phyloP scores from a whole-genome alignment of 2,113 vertebrate genomes.

The Aptenodytes forsteri region DNA sequence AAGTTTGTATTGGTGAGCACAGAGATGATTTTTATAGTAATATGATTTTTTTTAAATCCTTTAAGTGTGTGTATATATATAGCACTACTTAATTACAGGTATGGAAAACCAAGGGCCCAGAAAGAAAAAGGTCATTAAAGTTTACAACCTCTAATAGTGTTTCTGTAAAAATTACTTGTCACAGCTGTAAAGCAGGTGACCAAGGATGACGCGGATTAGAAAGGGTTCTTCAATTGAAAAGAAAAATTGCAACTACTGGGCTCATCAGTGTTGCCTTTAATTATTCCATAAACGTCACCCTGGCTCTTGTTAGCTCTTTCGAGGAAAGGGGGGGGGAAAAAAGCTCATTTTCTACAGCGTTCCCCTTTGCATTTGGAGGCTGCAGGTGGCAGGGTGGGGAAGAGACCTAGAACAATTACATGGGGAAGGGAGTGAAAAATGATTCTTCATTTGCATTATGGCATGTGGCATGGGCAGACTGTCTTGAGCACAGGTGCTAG shows the following conservation, averaged over 20 bases:
- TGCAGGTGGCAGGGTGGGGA: neutral
- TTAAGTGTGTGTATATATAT: slow-evolving; percentile 40
- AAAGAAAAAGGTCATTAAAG: slow-evolving; percentile 61
- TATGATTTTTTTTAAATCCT: slow-evolving; percentile 50
- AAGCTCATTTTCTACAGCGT: neutral
- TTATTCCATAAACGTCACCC: slow-evolving; percentile 49
- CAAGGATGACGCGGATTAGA: slow-evolving; percentile 58
- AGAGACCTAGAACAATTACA: neutral
- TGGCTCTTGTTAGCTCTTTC: slow-evolving; percentile 23
- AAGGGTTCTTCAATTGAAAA: slow-evolving; percentile 13
- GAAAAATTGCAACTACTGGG: neutral
- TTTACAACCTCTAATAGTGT: slow-evolving; percentile 65
- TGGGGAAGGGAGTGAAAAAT: neutral
- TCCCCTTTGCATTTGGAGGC: neutral
- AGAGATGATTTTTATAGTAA: slow-evolving; percentile 69
- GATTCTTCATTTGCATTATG: neutral
- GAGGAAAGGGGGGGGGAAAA: neutral
- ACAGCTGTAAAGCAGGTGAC: slow-evolving; percentile 62
- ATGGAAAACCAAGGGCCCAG: neutral
- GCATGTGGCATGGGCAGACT: neutral
- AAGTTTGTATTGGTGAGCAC: slow-evolving; percentile 28
- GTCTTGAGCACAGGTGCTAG: neutral
- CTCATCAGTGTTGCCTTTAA: slow-evolving; percentile 58
- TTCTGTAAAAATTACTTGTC: slow-evolving; percentile 68
- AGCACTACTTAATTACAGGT: slow-evolving; percentile 53